phyloP scores from a whole-genome alignment of 2,797 vertebrate species.

The Arctocebus calabarensis region DNA sequence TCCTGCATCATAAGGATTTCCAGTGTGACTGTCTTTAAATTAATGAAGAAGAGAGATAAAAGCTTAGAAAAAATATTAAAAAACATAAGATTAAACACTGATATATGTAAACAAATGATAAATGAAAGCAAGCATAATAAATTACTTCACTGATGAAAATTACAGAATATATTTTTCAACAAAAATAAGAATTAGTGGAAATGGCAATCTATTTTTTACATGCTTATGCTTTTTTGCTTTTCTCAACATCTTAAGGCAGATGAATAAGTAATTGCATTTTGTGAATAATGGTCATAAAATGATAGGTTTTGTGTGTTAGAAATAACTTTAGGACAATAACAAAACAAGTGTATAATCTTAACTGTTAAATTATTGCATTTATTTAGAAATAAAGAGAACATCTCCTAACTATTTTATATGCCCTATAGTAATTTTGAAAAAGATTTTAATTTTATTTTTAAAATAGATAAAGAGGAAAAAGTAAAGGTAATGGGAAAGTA shows the following conservation, averaged over 20 bases:
- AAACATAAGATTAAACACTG: not conserved
- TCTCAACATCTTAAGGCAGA: not conserved
- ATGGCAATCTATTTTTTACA: not conserved
- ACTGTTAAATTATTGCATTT: conserved; percentile 14
- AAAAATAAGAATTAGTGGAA: not conserved
- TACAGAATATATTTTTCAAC: conserved; percentile 1
- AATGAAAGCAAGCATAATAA: not conserved
- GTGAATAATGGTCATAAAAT: conserved; percentile 18
- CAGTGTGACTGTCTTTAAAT: not conserved
- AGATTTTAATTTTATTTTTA: not conserved
- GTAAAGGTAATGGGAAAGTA: not conserved
- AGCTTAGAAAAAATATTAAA: not conserved
- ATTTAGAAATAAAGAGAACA: not conserved
- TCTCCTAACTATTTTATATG: not conserved
- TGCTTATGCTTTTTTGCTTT: not conserved
- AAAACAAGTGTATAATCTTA: not conserved
- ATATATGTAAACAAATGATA: conserved; percentile 23
- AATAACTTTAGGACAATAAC: conserved; percentile 5
- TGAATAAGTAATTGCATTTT: conserved; percentile 16
- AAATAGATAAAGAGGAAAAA: conserved; percentile 14
- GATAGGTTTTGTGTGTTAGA: not conserved
- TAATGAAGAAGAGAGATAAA: not conserved
- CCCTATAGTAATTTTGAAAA: not conserved
- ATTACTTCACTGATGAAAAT: conserved; percentile 36
- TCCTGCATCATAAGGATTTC: not conserved